Conservation (phyloP, 2,888 invertebrate species). For the Dioctria linearis region DNA sequence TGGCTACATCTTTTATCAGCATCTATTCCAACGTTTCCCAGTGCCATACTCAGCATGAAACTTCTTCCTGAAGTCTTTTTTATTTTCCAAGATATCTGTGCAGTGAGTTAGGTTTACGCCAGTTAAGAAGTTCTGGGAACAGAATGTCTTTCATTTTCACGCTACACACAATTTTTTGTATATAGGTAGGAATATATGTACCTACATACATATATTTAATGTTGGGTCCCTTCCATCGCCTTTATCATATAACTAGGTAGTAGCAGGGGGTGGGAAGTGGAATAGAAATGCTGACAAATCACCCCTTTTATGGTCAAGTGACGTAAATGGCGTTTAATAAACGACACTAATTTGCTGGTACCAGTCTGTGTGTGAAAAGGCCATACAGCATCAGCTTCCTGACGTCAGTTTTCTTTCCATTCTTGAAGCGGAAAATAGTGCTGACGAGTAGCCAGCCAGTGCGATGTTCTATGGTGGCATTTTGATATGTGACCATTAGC, state of each 20-base stretch:
- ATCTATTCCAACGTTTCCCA: background rate
- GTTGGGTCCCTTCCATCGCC: too few species aligned
- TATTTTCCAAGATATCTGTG: slow-evolving; percentile 39
- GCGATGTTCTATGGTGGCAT: too few species aligned
- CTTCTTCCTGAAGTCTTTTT: slow-evolving; percentile 25
- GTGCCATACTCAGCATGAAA: slow-evolving; percentile 34
- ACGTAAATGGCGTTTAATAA: slow-evolving; percentile 59
- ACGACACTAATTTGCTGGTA: slow-evolving; percentile 57
- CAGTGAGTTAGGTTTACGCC: background rate
- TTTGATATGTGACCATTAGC: too few species aligned
- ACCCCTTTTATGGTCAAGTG: slow-evolving; percentile 58
- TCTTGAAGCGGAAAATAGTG: too few species aligned
- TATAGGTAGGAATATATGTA: too few species aligned
- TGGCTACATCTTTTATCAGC: slow-evolving; percentile 24
- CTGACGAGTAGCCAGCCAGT: too few species aligned
- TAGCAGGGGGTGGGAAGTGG: slow-evolving; percentile 36
- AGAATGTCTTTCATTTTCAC: slow-evolving; percentile 28
- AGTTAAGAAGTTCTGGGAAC: slow-evolving; percentile 41
- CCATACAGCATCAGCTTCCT: background rate
- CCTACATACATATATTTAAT: too few species aligned
- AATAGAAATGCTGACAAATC: slow-evolving; percentile 58
- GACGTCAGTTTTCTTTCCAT: too few species aligned
- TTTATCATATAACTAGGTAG: too few species aligned
- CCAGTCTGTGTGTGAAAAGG: slow-evolving; percentile 39
- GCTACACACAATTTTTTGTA: background rate